Base-by-base conservation (phyloP, 2,888 invertebrate species). In the Drosophila prolongata region DNA sequence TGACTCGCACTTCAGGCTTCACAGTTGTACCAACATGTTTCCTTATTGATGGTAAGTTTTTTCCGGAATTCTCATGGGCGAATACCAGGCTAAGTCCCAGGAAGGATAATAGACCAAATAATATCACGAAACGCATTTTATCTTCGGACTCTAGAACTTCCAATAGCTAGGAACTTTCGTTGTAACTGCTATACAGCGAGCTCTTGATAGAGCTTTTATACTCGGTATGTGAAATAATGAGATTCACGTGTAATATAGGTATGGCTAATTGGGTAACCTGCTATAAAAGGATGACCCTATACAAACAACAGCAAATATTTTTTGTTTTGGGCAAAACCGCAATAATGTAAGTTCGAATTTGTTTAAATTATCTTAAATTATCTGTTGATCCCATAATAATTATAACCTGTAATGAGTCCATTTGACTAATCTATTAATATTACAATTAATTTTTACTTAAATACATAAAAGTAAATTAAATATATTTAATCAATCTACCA, bases 171-270 rank as follows among this genome's bases (percentile, higher is more conserved):
- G 30, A 40, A 19, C n/a, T 38, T n/a, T 40, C 3, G 11, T n/a
- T 19, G 30, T 9, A 9, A 58, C 40, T 58, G 52, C 19, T 58
- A 16, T 10, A 11, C 16, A 19, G 30, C n/a, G 2, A n/a, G 30
- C 2, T 40, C 1, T 40, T 11, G 3, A 52, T 40, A 19, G 8
- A 30, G 16, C 27, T 58, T 58, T 52, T 58, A 58, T 58, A 52
- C 24, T 47, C 5, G 9, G 16, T 19, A 1, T 14, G 0, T 10
- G 1, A 30, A 14, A 9, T 58, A 58, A 52, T 50, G n/a, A 50
- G 10, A 52, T 52, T 58, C 38, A 57, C 30, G n/a, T 14, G 14
- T 6, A 47, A 13, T 14, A 11, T 47, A 3, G 9, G 1, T 38
- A 38, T 47, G 27, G 13, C 13, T 8, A 27, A 49, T 44, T 24